phyloP scores from a whole-genome alignment of 2,888 invertebrate genomes.

The Pollenia amentaria region DNA sequence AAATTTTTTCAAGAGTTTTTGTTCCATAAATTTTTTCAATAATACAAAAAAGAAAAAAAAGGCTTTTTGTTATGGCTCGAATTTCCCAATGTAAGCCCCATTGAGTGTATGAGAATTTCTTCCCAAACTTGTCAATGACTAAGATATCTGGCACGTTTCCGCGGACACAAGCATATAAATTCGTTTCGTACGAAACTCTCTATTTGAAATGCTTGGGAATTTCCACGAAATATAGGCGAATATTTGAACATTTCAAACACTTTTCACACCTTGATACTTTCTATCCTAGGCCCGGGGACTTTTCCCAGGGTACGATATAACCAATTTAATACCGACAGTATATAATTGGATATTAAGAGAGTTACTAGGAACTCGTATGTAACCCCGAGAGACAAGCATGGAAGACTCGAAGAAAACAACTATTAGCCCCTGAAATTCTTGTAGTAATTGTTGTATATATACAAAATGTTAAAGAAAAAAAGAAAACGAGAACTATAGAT shows the following conservation, averaged over 20 bases:
- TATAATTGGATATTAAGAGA: conserved; percentile 70
- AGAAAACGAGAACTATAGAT: conserved; percentile 77
- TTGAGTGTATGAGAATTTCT: conserved; percentile 77
- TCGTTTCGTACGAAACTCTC: conserved; percentile 79
- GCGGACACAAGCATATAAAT: conserved; percentile 81
- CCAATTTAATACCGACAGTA: background rate
- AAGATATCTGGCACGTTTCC: conserved; percentile 83
- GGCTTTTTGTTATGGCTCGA: conserved; percentile 72
- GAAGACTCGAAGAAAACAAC: conserved; percentile 80
- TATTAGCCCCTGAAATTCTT: accelerated
- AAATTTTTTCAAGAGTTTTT: too few species aligned
- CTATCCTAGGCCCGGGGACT: conserved; percentile 85
- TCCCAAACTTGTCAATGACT: conserved; percentile 81
- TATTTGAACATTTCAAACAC: conserved; percentile 7
- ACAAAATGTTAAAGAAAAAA: conserved; percentile 70
- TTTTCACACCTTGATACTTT: conserved; percentile 84
- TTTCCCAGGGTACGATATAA: conserved; percentile 82
- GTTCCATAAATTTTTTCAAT: background rate
- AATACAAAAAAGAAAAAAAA: conserved; percentile 71
- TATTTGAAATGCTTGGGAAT: conserved; percentile 78
- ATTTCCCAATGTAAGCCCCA: conserved; percentile 83
- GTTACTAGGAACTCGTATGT: conserved; percentile 84
- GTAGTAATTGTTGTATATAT: conserved; percentile 31
- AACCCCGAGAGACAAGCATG: conserved; percentile 84
- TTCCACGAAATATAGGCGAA: conserved; percentile 83